phyloP scores from a whole-genome alignment of 2,888 invertebrate genomes.

The Ennomos fuscantarius region DNA sequence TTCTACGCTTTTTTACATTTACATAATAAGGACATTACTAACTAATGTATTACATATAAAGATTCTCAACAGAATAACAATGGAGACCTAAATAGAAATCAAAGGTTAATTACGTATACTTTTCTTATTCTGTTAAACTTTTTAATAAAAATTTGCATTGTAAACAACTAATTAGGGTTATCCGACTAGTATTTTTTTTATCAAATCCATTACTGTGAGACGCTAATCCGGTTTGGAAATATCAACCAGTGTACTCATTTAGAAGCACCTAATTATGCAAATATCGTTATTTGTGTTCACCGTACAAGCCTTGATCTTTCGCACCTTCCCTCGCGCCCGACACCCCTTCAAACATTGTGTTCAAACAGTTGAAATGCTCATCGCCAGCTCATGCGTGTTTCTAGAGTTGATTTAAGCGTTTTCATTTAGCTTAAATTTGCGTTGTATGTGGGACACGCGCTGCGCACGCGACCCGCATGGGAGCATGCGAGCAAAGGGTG shows the following conservation, averaged over 20 bases:
- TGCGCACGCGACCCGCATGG: conserved; percentile 80
- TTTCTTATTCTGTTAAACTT: too few relatives aligned
- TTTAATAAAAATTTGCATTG: conserved; percentile 8
- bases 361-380: conserved; percentile 49
- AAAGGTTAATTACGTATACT: too few relatives aligned
- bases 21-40: too few relatives aligned
- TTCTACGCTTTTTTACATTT: too few relatives aligned
- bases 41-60: too few relatives aligned
- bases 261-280: conserved; percentile 65
- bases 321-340: conserved; percentile 61
- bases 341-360: conserved; percentile 57
- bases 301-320: conserved; percentile 63
- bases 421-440: conserved; percentile 74
- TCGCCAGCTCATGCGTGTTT: conserved; percentile 61
- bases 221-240: conserved; percentile 69
- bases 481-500: conserved; percentile 28
- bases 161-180: conserved; percentile 20
- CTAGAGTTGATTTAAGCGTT: conserved; percentile 63
- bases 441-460: conserved; percentile 80
- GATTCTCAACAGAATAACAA: too few relatives aligned
- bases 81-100: too few relatives aligned
- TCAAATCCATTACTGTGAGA: conserved; percentile 46
- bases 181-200: conserved; percentile 28
- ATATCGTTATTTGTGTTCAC: conserved; percentile 57
- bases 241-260: conserved; percentile 70